These are phyloP conservation scores for Frieseomelitta varia DNA, from an alignment of 1,140 invertebrate genomes.

Conservation along the genomic window DNA sequence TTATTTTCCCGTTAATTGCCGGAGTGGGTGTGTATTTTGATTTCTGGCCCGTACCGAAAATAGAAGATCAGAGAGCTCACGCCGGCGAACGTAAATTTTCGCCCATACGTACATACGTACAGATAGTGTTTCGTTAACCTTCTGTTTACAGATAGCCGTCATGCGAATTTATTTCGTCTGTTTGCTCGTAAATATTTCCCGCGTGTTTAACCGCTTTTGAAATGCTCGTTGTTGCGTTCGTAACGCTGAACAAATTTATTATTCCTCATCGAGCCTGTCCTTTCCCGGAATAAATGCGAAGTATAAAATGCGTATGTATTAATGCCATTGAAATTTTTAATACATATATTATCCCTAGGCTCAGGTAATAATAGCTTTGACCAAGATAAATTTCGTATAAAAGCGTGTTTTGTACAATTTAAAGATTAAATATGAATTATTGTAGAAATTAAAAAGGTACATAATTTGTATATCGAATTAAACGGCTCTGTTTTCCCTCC, in stretches of 20 bases:
- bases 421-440: background rate
- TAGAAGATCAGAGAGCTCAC: background rate
- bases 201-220: slow-evolving; percentile 4
- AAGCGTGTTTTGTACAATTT: background rate
- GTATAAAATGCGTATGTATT: background rate
- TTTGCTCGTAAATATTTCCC: slow-evolving; percentile 28
- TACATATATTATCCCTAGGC: too few species aligned
- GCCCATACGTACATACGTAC: too few species aligned
- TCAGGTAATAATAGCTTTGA: too few species aligned
- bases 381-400: background rate
- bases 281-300: background rate
- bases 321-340: background rate
- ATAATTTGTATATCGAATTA: background rate
- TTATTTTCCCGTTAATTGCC: background rate
- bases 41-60: background rate
- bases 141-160: background rate
- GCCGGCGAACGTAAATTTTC: background rate
- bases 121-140: slow-evolving; percentile 5
- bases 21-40: background rate
- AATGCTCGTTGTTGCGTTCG: background rate
- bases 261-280: background rate
- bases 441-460: background rate
- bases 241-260: background rate
- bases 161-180: slow-evolving; percentile 18
- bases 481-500: background rate